Evolutionary conservation across 2,113 vertebrate genomes (phyloP).

Genomic region (Periophthalmodon schlosseri): DNA sequence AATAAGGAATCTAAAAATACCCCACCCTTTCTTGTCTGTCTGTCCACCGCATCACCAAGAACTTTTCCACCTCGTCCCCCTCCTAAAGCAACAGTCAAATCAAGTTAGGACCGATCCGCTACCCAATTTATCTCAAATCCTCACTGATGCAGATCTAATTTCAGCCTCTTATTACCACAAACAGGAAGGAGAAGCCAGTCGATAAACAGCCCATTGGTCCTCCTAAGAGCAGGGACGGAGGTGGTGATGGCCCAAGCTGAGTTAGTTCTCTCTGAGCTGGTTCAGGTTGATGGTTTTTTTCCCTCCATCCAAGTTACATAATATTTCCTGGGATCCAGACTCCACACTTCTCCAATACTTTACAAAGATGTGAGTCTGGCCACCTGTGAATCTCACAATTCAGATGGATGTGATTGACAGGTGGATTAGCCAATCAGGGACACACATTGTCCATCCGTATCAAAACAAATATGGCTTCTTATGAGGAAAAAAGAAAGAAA

Average conservation of each 20-base stretch:
- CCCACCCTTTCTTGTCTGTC: slow-evolving; percentile 11
- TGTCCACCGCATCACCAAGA: slow-evolving; percentile 36
- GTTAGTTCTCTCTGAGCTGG: too few species aligned
- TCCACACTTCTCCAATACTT: too few species aligned
- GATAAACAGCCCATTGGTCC: slow-evolving; percentile 66
- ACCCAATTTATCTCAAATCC: slow-evolving; percentile 72
- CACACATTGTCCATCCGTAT: too few species aligned
- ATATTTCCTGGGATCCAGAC: too few species aligned
- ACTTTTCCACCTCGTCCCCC: slow-evolving; percentile 12
- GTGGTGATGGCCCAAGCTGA: slow-evolving; percentile 14
- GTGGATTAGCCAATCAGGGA: too few species aligned
- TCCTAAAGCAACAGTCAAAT: slow-evolving; percentile 50
- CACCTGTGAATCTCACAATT: too few species aligned
- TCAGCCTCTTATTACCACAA: slow-evolving; percentile 72
- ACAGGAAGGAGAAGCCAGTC: slow-evolving; percentile 71
- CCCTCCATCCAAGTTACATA: too few species aligned
- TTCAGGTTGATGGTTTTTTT: too few species aligned
- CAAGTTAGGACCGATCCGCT: slow-evolving; percentile 65
- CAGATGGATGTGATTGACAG: too few species aligned
- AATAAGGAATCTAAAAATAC: not conserved
- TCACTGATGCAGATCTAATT: slow-evolving; percentile 71
- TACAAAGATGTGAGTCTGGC: too few species aligned
- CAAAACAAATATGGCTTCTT: too few species aligned
- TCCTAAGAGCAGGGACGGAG: slow-evolving; percentile 34
- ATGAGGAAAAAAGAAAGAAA: too few species aligned